Percentiles rank a stretch among this genome's conserved stretches.
These are phyloP conservation scores for Mohoua ochrocephala DNA, from an alignment of 2,113 vertebrate species.

Conservation along the genomic window DNA sequence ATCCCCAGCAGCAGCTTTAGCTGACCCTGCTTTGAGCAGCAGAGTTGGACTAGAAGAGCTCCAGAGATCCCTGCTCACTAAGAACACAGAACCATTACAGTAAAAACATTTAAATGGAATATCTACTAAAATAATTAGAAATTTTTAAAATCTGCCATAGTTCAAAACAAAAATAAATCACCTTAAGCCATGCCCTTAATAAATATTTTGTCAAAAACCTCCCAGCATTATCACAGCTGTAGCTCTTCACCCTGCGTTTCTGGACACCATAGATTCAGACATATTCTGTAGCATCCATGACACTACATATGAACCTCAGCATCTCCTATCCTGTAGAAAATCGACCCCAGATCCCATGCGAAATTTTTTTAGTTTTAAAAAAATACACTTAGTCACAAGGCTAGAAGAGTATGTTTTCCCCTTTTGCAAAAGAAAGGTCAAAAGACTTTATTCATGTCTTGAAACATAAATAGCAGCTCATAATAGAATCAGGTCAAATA, in stretches of 20 bases:
- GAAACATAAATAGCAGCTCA: neutral
- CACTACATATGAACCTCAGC: neutral
- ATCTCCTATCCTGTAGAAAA: neutral
- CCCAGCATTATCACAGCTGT: neutral
- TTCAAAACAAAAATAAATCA: neutral
- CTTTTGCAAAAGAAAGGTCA: neutral
- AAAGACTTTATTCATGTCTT: neutral
- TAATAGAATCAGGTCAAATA: neutral
- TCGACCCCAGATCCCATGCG: accelerated
- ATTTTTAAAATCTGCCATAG: neutral
- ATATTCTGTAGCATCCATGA: neutral
- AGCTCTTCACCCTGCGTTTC: neutral
- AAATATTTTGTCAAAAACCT: neutral
- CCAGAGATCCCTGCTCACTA: neutral
- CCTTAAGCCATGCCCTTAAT: neutral
- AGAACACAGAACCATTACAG: neutral
- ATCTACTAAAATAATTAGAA: neutral
- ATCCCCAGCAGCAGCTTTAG: neutral
- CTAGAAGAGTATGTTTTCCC: neutral
- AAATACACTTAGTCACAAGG: neutral
- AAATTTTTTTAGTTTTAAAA: neutral
- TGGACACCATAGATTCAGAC: neutral
- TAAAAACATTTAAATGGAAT: neutral
- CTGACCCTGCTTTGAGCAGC: neutral
- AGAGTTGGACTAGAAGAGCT: neutral